phyloP scores from a whole-genome alignment of 1,140 invertebrate genomes.

The Cryptotermes secundus region DNA sequence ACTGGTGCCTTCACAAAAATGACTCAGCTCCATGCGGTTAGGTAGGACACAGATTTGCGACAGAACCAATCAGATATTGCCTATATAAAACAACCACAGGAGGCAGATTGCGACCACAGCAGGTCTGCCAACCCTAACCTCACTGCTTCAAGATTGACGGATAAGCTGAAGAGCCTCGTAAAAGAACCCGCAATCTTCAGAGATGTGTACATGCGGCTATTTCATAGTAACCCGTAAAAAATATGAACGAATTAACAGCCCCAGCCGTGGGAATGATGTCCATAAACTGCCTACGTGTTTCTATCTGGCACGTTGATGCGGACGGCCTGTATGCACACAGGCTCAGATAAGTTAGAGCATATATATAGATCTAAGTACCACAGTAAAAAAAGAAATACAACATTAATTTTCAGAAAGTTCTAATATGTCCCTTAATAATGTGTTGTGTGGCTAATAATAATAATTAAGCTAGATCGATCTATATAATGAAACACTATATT shows the following conservation, averaged over 20 bases:
- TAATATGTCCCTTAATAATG: no score
- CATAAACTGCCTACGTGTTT: neutral
- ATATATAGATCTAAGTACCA: neutral
- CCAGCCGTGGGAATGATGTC: neutral
- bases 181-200: neutral
- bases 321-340: neutral
- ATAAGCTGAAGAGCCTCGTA: neutral
- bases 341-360: neutral
- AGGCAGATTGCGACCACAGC: neutral
- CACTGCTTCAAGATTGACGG: neutral
- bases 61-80: neutral
- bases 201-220: neutral
- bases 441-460: no score
- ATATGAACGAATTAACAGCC: neutral
- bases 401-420: neutral
- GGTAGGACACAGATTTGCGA: neutral
- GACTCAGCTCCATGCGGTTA: no score
- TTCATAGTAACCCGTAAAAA: neutral
- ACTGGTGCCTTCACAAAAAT: no score
- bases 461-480: no score
- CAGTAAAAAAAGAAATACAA: neutral
- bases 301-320: neutral
- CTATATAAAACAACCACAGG: neutral
- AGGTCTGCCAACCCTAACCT: neutral
- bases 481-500: no score